phyloP scores from a whole-genome alignment of 2,113 vertebrate genomes.

The Phylloscopus trochiloides region DNA sequence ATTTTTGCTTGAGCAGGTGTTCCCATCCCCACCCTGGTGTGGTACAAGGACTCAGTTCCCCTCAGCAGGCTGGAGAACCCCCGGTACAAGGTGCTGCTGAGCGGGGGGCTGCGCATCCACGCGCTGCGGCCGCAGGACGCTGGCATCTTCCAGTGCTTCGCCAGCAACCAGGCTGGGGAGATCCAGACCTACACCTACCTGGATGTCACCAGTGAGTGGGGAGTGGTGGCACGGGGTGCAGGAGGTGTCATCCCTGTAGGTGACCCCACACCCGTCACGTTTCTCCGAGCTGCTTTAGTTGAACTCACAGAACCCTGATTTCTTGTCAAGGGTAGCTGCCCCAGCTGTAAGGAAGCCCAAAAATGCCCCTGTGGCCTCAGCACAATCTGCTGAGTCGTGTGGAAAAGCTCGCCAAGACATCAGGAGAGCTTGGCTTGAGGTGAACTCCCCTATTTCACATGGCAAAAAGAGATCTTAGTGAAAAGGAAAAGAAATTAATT shows the following conservation, averaged over 20 bases:
- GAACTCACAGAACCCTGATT: fast-evolving
- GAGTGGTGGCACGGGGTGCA: fast-evolving
- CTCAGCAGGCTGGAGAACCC: constrained; percentile 81
- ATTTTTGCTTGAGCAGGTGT: constrained; percentile 64
- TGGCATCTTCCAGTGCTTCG: constrained; percentile 94
- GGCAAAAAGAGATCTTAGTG: not conserved
- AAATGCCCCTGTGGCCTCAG: not conserved
- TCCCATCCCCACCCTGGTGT: constrained; percentile 83
- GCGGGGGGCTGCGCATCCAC: constrained; percentile 80
- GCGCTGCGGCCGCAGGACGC: constrained; percentile 82
- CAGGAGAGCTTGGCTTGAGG: not conserved
- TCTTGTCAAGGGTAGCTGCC: not conserved
- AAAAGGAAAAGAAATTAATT: not conserved
- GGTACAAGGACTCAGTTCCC: constrained; percentile 88
- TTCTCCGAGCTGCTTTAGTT: not conserved
- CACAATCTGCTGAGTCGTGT: not conserved
- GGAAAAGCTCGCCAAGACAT: not conserved
- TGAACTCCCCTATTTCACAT: not conserved
- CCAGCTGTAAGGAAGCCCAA: not conserved
- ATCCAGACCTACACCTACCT: constrained; percentile 84
- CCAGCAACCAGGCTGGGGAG: constrained; percentile 85
- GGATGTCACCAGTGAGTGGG: constrained; percentile 89
- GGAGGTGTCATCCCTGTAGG: not conserved
- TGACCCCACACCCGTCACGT: fast-evolving
- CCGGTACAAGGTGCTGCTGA: constrained; percentile 83